Conservation (phyloP, 2,888 invertebrate genomes). For the Helicoverpa assulta region DNA sequence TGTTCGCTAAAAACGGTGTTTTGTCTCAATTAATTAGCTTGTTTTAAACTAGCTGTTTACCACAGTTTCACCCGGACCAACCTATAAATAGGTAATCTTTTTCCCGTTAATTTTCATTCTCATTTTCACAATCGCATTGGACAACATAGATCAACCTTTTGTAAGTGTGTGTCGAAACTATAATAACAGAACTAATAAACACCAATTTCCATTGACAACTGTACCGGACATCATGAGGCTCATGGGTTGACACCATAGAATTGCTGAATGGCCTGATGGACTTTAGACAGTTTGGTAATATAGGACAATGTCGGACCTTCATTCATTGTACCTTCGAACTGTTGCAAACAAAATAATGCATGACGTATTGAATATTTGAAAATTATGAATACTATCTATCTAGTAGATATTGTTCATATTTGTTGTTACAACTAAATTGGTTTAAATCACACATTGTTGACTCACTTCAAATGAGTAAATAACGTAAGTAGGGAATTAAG, state of each 20-base stretch:
- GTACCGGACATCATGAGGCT: not conserved
- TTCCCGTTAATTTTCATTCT: too few relatives aligned
- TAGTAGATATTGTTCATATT: too few relatives aligned
- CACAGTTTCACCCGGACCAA: not conserved
- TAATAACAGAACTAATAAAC: not conserved
- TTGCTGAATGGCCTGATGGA: not conserved
- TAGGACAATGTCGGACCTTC: not conserved
- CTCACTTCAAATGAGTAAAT: too few relatives aligned
- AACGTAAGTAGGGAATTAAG: too few relatives aligned
- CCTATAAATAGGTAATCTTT: too few relatives aligned
- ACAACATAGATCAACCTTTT: not conserved
- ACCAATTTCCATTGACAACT: not conserved
- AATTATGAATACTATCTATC: too few relatives aligned
- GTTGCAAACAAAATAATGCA: too few relatives aligned
- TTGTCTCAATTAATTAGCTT: conserved; percentile 18
- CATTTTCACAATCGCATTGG: too few relatives aligned
- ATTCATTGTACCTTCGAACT: not conserved
- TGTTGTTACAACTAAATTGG: too few relatives aligned
- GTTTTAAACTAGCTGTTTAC: not conserved
- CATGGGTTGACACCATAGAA: not conserved
- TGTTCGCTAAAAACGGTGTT: conserved; percentile 14
- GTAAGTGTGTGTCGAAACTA: not conserved
- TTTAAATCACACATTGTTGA: too few relatives aligned
- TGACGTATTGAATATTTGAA: too few relatives aligned
- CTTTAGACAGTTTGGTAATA: not conserved